Base-by-base conservation (phyloP, 2,797 vertebrate genomes). In the Lutjanus argentimaculatus region DNA sequence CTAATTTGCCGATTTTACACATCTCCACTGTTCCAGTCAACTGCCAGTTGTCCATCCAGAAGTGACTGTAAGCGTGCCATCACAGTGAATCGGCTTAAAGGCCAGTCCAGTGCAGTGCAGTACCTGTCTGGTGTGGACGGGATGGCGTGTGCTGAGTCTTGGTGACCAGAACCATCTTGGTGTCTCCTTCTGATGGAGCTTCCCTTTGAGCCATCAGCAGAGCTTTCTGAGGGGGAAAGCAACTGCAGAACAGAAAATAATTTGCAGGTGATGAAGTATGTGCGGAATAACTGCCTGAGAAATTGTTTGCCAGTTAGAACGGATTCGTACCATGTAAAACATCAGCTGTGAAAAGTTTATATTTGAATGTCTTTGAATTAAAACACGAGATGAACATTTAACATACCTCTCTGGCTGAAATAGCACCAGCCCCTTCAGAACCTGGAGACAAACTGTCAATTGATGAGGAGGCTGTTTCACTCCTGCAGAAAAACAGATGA, bases 121-220 rank as follows among this genome's bases (percentile, higher is more conserved):
- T 92, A 97, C 96, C 86, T 96, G 83, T 97, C 96, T 52, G 96
- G 95, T n/a, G 96, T 96, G 42, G 93, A 92, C 0, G 93, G 95
- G 62, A 95, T 88, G 25, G 90, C 83, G 0, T 92, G 85, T 85
- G 82, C 40, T 0, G 73, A 52, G 0, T 98, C 98, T 0, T 75
- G 89, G 25, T 79, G 45, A 11, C 87, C 40, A 0, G 90, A 75
- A 8, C 59, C 30, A 0, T 98, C 97, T 1, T 92, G 88, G 0
- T 91, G 82, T 67, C 90, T 96, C 89, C 94, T 96, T 85, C 95
- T 97, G 40, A 95, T 72, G 0, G 92, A 73, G 52, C 84, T 70
- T 6, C 74, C 85, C 75, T 96, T 98, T 58, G 92, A 94, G 25
- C 91, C 62, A 0, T 95, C 93, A 5, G 21, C 11, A 3, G 61